A percentile compares a stretch with the other conserved stretches of the same genome.
phyloP scores from a whole-genome alignment of 1,140 invertebrate genomes.

The Cepaea nemoralis region DNA sequence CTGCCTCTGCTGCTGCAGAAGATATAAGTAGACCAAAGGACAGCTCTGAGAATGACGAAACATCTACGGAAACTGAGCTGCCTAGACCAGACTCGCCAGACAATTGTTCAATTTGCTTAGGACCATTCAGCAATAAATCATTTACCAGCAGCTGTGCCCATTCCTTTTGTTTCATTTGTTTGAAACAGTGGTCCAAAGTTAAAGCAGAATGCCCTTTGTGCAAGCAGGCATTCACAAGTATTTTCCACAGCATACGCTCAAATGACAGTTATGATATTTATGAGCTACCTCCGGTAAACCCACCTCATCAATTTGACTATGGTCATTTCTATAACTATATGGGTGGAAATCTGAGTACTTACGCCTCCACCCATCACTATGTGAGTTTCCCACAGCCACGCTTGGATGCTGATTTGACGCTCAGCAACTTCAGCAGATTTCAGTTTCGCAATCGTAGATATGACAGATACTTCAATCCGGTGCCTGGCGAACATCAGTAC shows the following conservation, averaged over 20 bases:
- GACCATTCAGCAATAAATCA: constrained; percentile 86
- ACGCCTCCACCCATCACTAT: neutral
- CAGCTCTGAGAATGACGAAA: neutral
- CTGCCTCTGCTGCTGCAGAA: neutral
- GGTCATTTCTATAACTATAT: constrained; percentile 15
- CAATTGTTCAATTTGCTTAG: constrained; percentile 90
- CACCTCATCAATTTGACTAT: constrained; percentile 9
- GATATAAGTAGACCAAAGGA: neutral
- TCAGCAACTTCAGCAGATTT: constrained; percentile 39
- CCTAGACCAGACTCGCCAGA: constrained; percentile 62
- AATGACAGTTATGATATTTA: constrained; percentile 84
- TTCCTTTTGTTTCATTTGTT: constrained; percentile 92
- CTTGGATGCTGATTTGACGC: constrained; percentile 36
- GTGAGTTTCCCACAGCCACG: constrained; percentile 17
- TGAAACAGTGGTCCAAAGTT: constrained; percentile 94
- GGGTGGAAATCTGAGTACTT: neutral
- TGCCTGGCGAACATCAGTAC: constrained; percentile 39
- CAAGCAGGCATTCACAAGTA: constrained; percentile 90
- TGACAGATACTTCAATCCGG: constrained; percentile 4
- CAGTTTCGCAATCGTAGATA: constrained; percentile 28
- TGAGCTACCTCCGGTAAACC: constrained; percentile 24
- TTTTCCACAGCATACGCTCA: constrained; percentile 91
- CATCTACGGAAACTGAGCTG: constrained; percentile 22
- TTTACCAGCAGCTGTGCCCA: constrained; percentile 93
- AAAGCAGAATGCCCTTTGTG: constrained; percentile 94